Evolutionary conservation across 2,113 vertebrate genomes (phyloP).

Genomic region (Forbesichthys agassizii): DNA sequence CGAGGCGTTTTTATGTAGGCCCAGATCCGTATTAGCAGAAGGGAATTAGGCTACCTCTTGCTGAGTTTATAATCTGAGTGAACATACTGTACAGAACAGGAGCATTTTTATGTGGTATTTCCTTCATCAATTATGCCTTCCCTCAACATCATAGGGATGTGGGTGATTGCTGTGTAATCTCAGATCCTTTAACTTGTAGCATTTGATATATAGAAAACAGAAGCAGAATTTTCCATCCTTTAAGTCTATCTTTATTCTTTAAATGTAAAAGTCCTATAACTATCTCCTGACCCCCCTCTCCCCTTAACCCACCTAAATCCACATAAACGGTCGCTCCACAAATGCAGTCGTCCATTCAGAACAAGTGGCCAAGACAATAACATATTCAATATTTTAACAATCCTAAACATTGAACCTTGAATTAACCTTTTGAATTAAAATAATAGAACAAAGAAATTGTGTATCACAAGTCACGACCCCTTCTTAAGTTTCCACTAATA

Average conservation of each 20-base stretch:
- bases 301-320: no score
- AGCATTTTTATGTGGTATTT: slow-evolving; percentile 7
- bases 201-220: neutral
- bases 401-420: no score
- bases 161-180: neutral
- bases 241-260: neutral
- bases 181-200: slow-evolving; percentile 1
- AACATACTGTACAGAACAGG: neutral
- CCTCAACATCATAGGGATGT: neutral
- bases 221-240: neutral
- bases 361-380: no score
- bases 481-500: no score
- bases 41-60: neutral
- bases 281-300: no score
- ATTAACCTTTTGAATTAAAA: no score
- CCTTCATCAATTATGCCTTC: neutral
- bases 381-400: no score
- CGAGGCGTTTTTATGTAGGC: slow-evolving; percentile 17
- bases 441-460: no score
- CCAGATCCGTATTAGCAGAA: neutral
- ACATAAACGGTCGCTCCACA: no score
- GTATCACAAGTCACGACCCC: no score
- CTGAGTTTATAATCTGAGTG: slow-evolving; percentile 6
- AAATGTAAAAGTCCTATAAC: neutral
- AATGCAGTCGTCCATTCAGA: no score